Conservation (phyloP, 2,113 vertebrate genomes). For the Hypocryptadius cinnamomeus region DNA sequence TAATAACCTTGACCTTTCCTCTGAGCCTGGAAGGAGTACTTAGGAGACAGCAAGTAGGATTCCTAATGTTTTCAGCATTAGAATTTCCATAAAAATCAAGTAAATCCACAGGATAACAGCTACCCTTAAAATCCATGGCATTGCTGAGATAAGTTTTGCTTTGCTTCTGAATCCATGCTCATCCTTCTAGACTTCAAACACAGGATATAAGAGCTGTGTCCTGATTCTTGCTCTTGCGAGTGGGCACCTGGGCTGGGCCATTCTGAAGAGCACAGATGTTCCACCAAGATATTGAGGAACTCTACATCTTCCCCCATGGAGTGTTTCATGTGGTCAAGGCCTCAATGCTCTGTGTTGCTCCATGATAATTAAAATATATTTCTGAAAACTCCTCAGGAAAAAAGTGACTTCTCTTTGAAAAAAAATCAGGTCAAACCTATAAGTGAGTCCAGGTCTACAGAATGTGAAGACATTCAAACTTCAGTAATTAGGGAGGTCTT, state of each 20-base stretch:
- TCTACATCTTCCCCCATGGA: accelerated
- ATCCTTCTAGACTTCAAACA: not conserved
- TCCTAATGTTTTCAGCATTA: not conserved
- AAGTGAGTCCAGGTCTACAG: not conserved
- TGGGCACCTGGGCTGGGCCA: not conserved
- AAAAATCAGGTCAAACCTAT: not conserved
- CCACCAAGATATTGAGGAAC: not conserved
- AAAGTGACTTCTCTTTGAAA: not conserved
- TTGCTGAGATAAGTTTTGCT: not conserved
- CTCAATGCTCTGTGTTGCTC: not conserved
- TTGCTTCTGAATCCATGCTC: not conserved
- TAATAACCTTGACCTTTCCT: conserved; percentile 26
- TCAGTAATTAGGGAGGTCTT: not conserved
- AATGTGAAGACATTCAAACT: not conserved
- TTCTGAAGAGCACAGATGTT: not conserved
- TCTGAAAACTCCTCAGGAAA: not conserved
- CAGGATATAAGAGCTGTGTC: not conserved
- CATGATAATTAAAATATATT: not conserved
- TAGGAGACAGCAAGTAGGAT: not conserved
- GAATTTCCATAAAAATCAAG: not conserved
- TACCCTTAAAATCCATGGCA: not conserved
- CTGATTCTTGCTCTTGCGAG: not conserved
- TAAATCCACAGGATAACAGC: not conserved
- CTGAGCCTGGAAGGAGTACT: not conserved
- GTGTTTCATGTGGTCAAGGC: not conserved